Evolutionary conservation across 1,140 invertebrate species (phyloP).

Genomic region (Nomia melanderi): DNA sequence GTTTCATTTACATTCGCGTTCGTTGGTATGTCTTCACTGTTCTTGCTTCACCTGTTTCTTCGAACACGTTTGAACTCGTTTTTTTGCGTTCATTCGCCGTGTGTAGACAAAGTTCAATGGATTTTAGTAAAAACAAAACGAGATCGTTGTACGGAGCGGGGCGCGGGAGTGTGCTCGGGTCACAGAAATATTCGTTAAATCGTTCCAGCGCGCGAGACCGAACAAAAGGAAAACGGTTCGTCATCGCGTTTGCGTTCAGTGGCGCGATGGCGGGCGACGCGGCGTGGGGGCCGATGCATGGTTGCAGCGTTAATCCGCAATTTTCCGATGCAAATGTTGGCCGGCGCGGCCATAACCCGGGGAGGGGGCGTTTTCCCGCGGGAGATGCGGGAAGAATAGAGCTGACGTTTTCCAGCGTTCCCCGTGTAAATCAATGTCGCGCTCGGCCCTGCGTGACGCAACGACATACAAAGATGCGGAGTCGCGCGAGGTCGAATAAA

Average conservation of each 20-base stretch:
- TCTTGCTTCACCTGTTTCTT: too few relatives aligned
- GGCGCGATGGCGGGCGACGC: neutral
- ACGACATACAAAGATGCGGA: neutral
- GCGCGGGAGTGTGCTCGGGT: neutral
- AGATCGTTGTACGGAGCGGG: too few relatives aligned
- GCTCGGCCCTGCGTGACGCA: neutral
- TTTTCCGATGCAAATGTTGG: slow-evolving; percentile 50
- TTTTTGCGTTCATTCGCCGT: too few relatives aligned
- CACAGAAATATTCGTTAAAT: slow-evolving; percentile 10
- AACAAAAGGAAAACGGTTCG: slow-evolving; percentile 18
- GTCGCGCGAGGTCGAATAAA: neutral
- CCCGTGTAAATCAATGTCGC: slow-evolving; percentile 32
- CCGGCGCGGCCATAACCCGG: slow-evolving; percentile 1
- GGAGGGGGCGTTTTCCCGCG: slow-evolving; percentile 2
- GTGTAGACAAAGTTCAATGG: too few relatives aligned
- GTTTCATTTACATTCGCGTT: too few relatives aligned
- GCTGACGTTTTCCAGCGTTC: slow-evolving; percentile 22
- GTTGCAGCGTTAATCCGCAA: slow-evolving; percentile 45
- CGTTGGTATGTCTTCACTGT: too few relatives aligned
- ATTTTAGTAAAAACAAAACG: neutral
- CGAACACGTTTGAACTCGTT: too few relatives aligned
- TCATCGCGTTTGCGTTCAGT: neutral
- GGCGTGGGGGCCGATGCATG: neutral
- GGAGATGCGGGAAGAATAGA: slow-evolving; percentile 19
- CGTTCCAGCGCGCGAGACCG: neutral